Evolutionary conservation across 2,888 invertebrate genomes (phyloP).

Genomic region (Frankliniella intonsa): DNA sequence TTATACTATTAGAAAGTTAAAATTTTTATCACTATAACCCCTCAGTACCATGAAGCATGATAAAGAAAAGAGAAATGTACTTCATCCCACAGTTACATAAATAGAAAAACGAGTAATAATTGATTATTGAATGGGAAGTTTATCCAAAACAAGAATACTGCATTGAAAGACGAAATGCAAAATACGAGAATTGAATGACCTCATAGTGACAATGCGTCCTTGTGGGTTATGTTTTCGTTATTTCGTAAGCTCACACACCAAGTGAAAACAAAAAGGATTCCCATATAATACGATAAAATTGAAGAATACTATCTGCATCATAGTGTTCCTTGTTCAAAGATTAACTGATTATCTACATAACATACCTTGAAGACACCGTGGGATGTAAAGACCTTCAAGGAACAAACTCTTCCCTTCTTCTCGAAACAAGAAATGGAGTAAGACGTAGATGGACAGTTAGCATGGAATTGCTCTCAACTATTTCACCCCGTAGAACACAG

Average conservation of each 20-base stretch:
- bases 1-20: not conserved
- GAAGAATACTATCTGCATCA: not conserved
- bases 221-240: not conserved
- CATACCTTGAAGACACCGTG: constrained; percentile 4
- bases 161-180: not conserved
- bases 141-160: not conserved
- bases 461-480: not conserved
- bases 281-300: not conserved
- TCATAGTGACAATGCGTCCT: not conserved
- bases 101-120: not conserved
- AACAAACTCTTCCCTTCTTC: not conserved
- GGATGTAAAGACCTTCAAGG: not conserved
- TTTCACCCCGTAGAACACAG: not conserved
- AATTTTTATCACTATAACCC: not conserved
- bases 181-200: not conserved
- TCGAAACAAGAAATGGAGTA: not conserved
- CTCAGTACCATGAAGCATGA: not conserved
- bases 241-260: not conserved
- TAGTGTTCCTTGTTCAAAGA: not conserved
- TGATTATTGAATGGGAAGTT: not conserved
- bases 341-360: not conserved
- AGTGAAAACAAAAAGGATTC: not conserved
- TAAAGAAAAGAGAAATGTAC: not conserved
- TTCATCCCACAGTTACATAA: not conserved
- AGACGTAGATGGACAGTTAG: not conserved